Base-by-base conservation (phyloP, 2,888 invertebrate species). In the Athalia circularis region DNA sequence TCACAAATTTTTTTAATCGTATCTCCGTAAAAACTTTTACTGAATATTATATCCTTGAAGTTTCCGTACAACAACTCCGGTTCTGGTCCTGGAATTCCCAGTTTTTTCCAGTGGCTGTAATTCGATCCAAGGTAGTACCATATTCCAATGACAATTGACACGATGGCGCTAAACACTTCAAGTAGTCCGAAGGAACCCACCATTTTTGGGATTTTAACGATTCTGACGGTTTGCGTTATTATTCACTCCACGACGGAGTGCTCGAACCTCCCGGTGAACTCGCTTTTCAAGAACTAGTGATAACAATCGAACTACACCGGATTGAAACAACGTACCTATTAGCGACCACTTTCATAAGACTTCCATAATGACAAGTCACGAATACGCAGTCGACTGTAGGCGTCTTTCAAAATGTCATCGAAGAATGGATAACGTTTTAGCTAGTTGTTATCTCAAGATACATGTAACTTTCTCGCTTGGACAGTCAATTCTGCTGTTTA, bases 11-110 rank as follows among this genome's bases (percentile, higher is more conserved):
- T 79, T 72, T 88, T 86, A 5, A 90, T 79, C 65, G 87, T 88
- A 67, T 89, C 87, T 3, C 89, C 29, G 90, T 83, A 0, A 88
- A 87, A 45, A 80, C 80, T 82, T 85, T 87, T 5, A 87, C 84
- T 0, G 91, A 29, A 29, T 29, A 29, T 29, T 29, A 29, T 83
- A 11, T 89, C 87, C 59, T 87, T 88, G 62, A 91, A 84, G 81
- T 91, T 91, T 0, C 92, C 92, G 68, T 91, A 88, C 4, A 92
- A 77, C 0, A 90, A 88, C 1, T 83, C 65, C 0, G 92, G 91
- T 75, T 86, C 82, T 0, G 90, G 86, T 61, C 88, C 90, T 0
- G 84, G 82, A 3, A 92, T 86, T 4, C 87, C 88, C 54, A 87
- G 88, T 3, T 85, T 86, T 77, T 88, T 88, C 92, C 92, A 92